Evolutionary conservation across 2,888 invertebrate species (phyloP).

Genomic region (Ferdinandea cuprea): DNA sequence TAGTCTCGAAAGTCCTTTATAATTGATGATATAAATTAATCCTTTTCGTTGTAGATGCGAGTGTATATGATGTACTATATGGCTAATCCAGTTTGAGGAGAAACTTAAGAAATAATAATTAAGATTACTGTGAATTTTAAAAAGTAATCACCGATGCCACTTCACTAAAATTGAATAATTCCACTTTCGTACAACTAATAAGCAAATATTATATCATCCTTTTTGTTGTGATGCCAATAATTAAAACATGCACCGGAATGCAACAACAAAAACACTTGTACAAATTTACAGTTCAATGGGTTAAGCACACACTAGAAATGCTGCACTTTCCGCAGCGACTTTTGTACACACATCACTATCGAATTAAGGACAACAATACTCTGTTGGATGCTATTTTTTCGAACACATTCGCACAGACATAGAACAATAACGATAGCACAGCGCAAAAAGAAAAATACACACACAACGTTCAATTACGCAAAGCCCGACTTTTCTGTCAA

Average conservation of each 20-base stretch:
- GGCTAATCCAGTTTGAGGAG: not conserved
- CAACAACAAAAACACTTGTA: not conserved
- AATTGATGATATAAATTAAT: conserved; percentile 71
- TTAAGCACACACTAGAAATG: conserved; percentile 11
- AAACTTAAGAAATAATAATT: conserved; percentile 7
- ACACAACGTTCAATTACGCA: conserved; percentile 23
- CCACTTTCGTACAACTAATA: conserved; percentile 17
- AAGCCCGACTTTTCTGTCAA: conserved; percentile 49
- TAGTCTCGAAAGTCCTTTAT: conserved; percentile 63
- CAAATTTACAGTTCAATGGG: conserved; percentile 19
- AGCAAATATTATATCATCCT: conserved; percentile 21
- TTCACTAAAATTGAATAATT: conserved; percentile 10
- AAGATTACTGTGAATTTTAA: conserved; percentile 23
- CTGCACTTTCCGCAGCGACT: not conserved
- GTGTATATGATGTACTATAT: not conserved
- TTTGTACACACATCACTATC: not conserved
- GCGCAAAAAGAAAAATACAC: not conserved
- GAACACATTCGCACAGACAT: too few relatives aligned
- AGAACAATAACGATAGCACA: not conserved
- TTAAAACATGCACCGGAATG: conserved; percentile 10
- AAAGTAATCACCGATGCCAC: conserved; percentile 23
- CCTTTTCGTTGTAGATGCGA: conserved; percentile 22
- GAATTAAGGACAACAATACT: conserved; percentile 1
- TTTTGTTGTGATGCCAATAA: conserved; percentile 25
- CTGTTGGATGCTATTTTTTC: not conserved